Conservation (phyloP, 35 echinoderm and acorn worm genomes). For the Chiridota heheva region DNA sequence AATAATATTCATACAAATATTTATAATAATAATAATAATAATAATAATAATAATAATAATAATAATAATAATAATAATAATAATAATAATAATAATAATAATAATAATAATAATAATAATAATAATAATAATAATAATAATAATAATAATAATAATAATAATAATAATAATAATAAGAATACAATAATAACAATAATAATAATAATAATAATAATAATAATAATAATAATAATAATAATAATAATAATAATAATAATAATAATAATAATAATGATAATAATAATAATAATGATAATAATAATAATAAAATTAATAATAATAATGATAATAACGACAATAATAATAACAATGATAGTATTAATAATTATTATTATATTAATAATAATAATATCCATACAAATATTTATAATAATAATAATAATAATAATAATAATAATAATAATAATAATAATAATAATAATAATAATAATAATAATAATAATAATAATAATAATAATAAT, state of each 20-base stretch:
- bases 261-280: conserved; percentile 8
- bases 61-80: no score
- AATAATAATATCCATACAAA: background rate
- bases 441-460: background rate
- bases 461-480: background rate
- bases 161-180: no score
- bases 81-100: no score
- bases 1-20: no score
- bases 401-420: background rate
- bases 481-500: background rate
- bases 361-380: background rate
- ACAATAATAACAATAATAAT: no score
- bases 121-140: no score
- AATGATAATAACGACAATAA: background rate
- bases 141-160: no score
- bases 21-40: no score
- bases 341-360: conserved; percentile 1
- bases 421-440: background rate
- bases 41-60: no score
- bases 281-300: conserved; percentile 1
- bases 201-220: conserved; percentile 11
- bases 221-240: conserved; percentile 11
- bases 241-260: conserved; percentile 11
- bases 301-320: conserved; percentile 3
- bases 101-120: no score